Percentiles rank a stretch among this genome's conserved stretches.
Evolutionary conservation across 1,140 invertebrate species (phyloP).

Genomic region (Eueides isabella): DNA sequence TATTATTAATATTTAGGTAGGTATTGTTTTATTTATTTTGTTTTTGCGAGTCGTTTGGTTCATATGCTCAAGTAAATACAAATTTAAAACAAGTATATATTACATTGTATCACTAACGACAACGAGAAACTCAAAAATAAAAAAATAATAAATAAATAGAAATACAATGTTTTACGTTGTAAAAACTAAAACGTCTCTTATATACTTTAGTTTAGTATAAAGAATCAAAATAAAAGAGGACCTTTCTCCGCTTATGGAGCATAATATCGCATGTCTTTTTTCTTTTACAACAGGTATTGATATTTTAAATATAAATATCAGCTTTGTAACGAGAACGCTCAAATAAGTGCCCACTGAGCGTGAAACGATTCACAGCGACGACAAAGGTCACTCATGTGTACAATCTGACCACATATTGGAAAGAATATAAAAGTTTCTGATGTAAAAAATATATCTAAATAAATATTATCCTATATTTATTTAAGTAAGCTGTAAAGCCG

Average conservation of each 20-base stretch:
- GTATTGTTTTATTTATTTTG: background rate
- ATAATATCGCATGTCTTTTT: background rate
- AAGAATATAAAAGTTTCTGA: constrained; percentile 47
- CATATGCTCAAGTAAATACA: background rate
- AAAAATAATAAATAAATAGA: no score
- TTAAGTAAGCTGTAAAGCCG: no score
- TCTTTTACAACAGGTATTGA: constrained; percentile 33
- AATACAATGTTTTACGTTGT: no score
- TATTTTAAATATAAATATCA: constrained; percentile 53
- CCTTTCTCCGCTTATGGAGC: no score
- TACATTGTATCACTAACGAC: no score
- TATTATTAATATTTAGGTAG: background rate
- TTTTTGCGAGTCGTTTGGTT: constrained; percentile 14
- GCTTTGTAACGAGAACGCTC: constrained; percentile 56
- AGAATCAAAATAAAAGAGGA: no score
- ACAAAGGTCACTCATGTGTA: constrained; percentile 63
- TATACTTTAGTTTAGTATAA: no score
- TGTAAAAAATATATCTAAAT: no score
- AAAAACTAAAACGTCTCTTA: no score
- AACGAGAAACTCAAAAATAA: no score
- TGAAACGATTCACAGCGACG: constrained; percentile 57
- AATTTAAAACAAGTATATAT: no score
- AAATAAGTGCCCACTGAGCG: constrained; percentile 62
- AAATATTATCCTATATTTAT: no score
- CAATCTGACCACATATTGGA: constrained; percentile 47